Evolutionary conservation across 2,888 invertebrate genomes (phyloP), one percentile per base, ranked within the genome.

Genomic region (Synergus umbraculus): DNA sequence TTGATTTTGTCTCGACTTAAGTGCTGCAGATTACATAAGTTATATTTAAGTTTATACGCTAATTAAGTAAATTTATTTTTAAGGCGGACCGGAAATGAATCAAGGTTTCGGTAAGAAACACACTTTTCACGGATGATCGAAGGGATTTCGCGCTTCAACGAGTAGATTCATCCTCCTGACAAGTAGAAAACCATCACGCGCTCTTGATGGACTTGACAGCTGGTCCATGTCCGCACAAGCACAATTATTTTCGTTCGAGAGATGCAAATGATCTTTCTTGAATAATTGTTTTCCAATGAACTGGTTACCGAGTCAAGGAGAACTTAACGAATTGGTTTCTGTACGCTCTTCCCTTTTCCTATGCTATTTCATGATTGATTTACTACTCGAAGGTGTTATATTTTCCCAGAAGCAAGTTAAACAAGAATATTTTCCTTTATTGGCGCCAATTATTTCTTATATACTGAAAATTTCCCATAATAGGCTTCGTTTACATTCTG

Each of bases 101-200:
- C 58, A 63, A 29, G 65, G 58, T 65, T 78, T 54, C 43, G 60
- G 67, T 77, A 63, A 69, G 69, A 73, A 79, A 73, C 79, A 13
- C 77, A 77, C 73, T 78, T 76, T 73, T 73, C 43, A 80, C 78
- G 78, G 76, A 78, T 78, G 80, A 80, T 76, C 73, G 77, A 78
- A 80, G 77, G 49, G 76, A 77, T 78, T 77, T 80, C 77, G 76
- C 80, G 80, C 77, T 80, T 60, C 65, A 80, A 80, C 76, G 77
- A 80, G 80, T 77, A 80, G 37, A 78, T 73, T 80, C 76, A 80
- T 80, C 76, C 64, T 76, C 65, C 58, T 66, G 49, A 66, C 65
- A 78, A 77, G 41, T 8, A 63, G 63, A 63, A 63, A n/a, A 65
- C 44, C 22, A 67, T 46, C 44, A 22, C 22, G 46, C 67, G 18